These are phyloP conservation scores for Scaptomyza flava DNA, from an alignment of 2,888 invertebrate species.

Conservation along the genomic window DNA sequence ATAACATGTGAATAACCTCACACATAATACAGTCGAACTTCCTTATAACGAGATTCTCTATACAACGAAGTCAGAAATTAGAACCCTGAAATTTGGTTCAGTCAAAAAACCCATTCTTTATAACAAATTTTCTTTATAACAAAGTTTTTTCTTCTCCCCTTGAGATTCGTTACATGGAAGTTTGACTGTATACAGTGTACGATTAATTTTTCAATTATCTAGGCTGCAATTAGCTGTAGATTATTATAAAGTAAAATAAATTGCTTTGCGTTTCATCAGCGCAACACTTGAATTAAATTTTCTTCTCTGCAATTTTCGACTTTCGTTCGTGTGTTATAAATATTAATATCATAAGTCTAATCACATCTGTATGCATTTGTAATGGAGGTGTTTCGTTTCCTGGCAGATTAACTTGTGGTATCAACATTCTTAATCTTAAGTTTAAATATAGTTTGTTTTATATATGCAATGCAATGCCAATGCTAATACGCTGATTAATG, in stretches of 20 bases:
- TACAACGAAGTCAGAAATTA: no score
- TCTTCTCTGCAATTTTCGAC: neutral
- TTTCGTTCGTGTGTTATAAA: neutral
- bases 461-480: no score
- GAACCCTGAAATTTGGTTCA: no score
- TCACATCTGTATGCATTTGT: neutral
- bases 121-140: no score
- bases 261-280: slow-evolving; percentile 26
- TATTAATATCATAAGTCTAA: neutral
- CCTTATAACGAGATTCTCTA: no score
- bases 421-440: neutral
- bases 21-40: no score
- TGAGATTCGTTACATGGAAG: no score
- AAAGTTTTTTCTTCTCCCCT: no score
- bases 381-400: neutral
- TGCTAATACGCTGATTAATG: slow-evolving; percentile 1
- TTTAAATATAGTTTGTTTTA: no score
- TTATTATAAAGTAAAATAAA: slow-evolving; percentile 25
- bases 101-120: no score
- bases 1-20: neutral
- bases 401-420: neutral
- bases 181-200: neutral
- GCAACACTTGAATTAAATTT: slow-evolving; percentile 17
- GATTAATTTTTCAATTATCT: slow-evolving; percentile 57
- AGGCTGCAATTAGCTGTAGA: slow-evolving; percentile 52